Conservation (phyloP, 2,113 vertebrate species). For the Nicator chloris region DNA sequence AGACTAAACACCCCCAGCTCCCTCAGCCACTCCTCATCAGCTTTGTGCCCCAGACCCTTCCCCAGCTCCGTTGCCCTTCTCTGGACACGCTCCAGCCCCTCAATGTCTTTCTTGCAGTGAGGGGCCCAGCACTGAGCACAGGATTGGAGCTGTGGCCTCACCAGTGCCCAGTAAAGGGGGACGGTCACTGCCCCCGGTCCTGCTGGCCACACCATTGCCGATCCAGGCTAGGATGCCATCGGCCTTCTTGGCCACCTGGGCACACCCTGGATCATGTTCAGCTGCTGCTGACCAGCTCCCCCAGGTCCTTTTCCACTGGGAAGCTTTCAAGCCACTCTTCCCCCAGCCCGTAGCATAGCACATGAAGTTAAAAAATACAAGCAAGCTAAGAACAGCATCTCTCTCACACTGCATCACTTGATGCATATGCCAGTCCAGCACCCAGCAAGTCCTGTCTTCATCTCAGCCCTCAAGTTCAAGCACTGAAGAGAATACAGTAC, state of each 20-base stretch:
- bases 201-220: background rate
- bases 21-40: rapidly evolving
- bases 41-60: background rate
- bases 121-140: background rate
- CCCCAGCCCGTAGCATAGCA: background rate
- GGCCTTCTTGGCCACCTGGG: background rate
- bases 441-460: background rate
- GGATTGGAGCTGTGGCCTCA: rapidly evolving
- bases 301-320: background rate
- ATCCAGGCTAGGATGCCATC: rapidly evolving
- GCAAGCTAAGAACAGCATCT: background rate
- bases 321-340: background rate
- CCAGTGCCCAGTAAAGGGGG: rapidly evolving
- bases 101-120: rapidly evolving
- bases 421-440: background rate
- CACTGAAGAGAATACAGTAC: background rate
- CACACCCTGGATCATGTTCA: rapidly evolving
- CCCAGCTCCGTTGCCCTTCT: rapidly evolving
- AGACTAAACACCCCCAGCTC: rapidly evolving
- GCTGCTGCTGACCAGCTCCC: rapidly evolving
- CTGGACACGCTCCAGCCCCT: background rate
- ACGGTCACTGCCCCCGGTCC: rapidly evolving
- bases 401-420: background rate
- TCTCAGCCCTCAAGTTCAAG: background rate
- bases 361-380: background rate